Evolutionary conservation across 2,113 vertebrate genomes (phyloP), one percentile per base, ranked within the genome.

Genomic region (Laterallus jamaicensis): DNA sequence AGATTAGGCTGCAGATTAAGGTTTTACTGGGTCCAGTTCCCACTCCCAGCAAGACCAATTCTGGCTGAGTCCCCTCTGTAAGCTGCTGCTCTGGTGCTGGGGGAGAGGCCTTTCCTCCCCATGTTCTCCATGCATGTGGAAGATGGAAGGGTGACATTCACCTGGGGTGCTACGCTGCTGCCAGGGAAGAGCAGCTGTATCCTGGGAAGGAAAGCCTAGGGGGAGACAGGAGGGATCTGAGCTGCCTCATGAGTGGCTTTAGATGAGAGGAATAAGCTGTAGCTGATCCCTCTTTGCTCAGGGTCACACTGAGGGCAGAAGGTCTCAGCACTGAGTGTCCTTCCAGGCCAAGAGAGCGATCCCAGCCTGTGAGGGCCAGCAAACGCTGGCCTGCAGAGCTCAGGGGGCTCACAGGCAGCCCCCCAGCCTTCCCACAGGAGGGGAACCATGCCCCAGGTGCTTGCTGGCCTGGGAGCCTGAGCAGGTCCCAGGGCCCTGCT

Each of bases 1-100:
- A 92, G 86, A 90, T 96, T 96, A 95, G 90, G 87, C 81, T 94
- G 80, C 82, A 93, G 95, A 92, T 92, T 90, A 96, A 91, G 78
- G 58, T 49, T 96, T 96, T 93, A 89, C 42, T 83, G 87, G 79
- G 66, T 78, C 91, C 95, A 81, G 11, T 92, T 95, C 76, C 83
- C 84, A 56, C 52, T 84, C 52, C 90, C 88, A 82, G 88, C 17
- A 11, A 85, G 54, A 59, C 44, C 59, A 28, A 17, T 0, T 2
- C 58, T 28, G 63, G 69, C 66, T 25, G 35, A 39, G 86, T 81
- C 62, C 82, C n/a, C 25, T 70, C 85, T n/a, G 74, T 56, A 44
- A 85, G 37, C 76, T 71, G 1, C 52, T 49, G 58, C 82, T 31
- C 64, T 71, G 71, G 58, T 74, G 64, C 56, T 20, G 17, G 35